Evolutionary conservation across 2,797 vertebrate species (phyloP).

Genomic region (Cynodonichthys magdalenae): DNA sequence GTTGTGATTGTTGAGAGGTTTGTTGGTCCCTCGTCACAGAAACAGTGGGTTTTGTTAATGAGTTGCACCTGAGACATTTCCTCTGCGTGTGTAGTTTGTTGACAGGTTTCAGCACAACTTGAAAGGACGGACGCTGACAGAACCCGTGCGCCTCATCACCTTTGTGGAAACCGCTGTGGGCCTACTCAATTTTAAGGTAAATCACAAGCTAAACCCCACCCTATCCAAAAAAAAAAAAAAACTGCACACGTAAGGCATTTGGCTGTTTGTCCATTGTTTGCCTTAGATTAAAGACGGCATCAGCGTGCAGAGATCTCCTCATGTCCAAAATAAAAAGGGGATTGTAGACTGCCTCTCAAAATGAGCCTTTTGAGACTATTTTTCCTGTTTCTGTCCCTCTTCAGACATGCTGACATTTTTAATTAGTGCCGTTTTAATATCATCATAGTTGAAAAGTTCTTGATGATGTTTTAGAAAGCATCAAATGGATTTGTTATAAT

Average conservation of each 20-base stretch:
- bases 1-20: slow-evolving; percentile 30
- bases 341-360: slow-evolving; percentile 62
- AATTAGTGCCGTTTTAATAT: slow-evolving; percentile 71
- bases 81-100: slow-evolving; percentile 90
- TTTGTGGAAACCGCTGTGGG: slow-evolving; percentile 99
- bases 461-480: slow-evolving; percentile 70
- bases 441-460: slow-evolving; percentile 63
- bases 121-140: slow-evolving; percentile 89
- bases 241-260: slow-evolving; percentile 67
- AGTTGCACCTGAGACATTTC: slow-evolving; percentile 56
- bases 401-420: slow-evolving; percentile 70
- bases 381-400: slow-evolving; percentile 34
- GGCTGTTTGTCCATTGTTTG: slow-evolving; percentile 60
- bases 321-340: slow-evolving; percentile 58
- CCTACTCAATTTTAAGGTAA: slow-evolving; percentile 99
- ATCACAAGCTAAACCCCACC: slow-evolving; percentile 60
- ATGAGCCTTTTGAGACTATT: slow-evolving; percentile 38
- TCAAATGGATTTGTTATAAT: slow-evolving; percentile 62
- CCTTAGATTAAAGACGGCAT: slow-evolving; percentile 69
- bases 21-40: slow-evolving; percentile 39
- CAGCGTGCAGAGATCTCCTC: slow-evolving; percentile 52
- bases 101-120: slow-evolving; percentile 91
- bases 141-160: slow-evolving; percentile 95
- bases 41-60: slow-evolving; percentile 65
- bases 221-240: slow-evolving; percentile 34